Evolutionary conservation across 53 echinoderm and acorn worm species (phyloP).

Genomic region (Actinopyga echinites): DNA sequence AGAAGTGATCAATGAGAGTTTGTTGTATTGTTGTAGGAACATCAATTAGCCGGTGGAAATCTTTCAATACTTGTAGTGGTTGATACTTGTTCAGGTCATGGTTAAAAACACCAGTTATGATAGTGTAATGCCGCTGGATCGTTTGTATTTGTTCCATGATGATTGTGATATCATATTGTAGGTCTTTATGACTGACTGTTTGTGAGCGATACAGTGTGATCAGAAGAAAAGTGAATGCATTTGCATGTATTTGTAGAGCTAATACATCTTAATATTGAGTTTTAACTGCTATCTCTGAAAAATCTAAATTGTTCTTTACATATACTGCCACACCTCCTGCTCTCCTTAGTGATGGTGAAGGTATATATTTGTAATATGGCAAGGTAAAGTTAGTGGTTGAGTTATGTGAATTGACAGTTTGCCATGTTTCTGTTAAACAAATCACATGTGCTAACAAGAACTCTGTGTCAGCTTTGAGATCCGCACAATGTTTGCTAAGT

Average conservation of each 20-base stretch:
- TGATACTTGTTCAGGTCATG: conserved; percentile 10
- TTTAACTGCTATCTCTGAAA: neutral
- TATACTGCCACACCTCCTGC: conserved; percentile 37
- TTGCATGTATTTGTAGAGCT: neutral
- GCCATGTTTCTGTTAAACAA: conserved; percentile 28
- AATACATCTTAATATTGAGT: neutral
- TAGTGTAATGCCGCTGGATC: neutral
- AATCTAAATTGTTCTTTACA: neutral
- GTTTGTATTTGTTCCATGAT: neutral
- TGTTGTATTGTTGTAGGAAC: conserved; percentile 35
- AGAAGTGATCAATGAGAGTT: conserved; percentile 57
- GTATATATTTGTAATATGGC: neutral
- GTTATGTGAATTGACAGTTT: neutral
- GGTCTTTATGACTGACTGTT: neutral
- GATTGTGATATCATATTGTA: neutral
- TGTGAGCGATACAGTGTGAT: neutral
- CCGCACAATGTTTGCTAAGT: neutral
- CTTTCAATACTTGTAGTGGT: neutral
- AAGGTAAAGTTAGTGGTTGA: neutral
- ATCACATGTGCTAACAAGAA: conserved; percentile 16
- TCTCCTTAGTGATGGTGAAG: neutral
- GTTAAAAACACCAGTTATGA: conserved; percentile 32
- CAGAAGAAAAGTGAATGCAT: neutral
- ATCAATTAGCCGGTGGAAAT: neutral
- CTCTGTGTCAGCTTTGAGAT: neutral